A percentile compares a stretch with the other conserved stretches of the same genome.
Conservation (phyloP, 2,888 invertebrate genomes). For the Macropis europaea region DNA sequence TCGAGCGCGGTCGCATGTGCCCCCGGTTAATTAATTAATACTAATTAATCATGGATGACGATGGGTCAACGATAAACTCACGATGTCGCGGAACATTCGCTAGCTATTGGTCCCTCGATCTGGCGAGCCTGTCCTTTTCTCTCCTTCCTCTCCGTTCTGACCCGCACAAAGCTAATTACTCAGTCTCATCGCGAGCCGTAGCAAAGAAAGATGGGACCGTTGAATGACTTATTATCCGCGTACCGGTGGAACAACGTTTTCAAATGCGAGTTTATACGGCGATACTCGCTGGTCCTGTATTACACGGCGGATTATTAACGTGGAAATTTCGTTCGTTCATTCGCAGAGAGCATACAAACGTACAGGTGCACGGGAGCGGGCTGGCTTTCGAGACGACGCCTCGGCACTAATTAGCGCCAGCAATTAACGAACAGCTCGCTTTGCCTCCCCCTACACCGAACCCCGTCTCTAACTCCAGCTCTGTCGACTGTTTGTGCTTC, state of each 20-base stretch:
- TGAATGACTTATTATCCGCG: constrained; percentile 59
- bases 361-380: constrained; percentile 51
- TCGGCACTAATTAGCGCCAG: constrained; percentile 65
- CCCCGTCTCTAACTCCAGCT: not conserved
- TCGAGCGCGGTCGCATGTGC: not conserved
- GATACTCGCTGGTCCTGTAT: constrained; percentile 49
- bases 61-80: constrained; percentile 32
- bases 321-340: constrained; percentile 53
- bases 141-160: constrained; percentile 14
- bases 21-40: constrained; percentile 50
- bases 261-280: constrained; percentile 56
- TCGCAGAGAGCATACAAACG: constrained; percentile 40
- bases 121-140: constrained; percentile 24
- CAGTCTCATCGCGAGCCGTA: constrained; percentile 32
- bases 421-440: constrained; percentile 62
- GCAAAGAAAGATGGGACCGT: constrained; percentile 30
- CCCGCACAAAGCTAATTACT: constrained; percentile 53
- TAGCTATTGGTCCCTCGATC: constrained; percentile 5
- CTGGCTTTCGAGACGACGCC: constrained; percentile 59
- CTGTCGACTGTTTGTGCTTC: not conserved
- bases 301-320: constrained; percentile 52
- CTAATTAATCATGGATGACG: constrained; percentile 51
- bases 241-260: constrained; percentile 41
- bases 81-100: constrained; percentile 27
- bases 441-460: constrained; percentile 4